These are phyloP conservation scores for Lampris megalopsis DNA, from an alignment of 2,113 vertebrate genomes.

Conservation along the genomic window DNA sequence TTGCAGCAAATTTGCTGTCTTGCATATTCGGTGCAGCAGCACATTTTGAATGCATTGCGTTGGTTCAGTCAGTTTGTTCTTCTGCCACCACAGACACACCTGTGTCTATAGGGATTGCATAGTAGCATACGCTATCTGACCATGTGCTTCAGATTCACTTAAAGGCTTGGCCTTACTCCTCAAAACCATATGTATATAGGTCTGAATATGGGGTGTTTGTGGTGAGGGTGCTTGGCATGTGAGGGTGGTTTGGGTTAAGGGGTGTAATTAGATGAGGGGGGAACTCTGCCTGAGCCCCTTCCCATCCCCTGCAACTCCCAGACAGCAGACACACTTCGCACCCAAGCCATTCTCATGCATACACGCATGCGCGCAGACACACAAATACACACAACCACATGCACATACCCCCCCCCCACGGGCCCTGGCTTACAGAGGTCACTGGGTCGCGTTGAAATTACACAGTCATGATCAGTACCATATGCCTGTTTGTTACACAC, in stretches of 20 bases:
- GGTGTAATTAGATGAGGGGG: conserved; percentile 68
- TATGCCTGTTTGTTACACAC: conserved; percentile 53
- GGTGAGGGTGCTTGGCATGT: conserved; percentile 19
- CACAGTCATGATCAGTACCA: conserved; percentile 69
- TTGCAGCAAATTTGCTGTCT: too few species aligned
- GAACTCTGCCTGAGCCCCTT: conserved; percentile 54
- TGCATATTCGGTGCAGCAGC: not conserved
- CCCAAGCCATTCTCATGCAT: conserved; percentile 40
- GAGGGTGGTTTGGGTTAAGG: not conserved
- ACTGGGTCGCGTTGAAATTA: conserved; percentile 63
- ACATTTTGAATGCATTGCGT: conserved; percentile 11
- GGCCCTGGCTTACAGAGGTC: conserved; percentile 65
- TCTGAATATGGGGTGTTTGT: conserved; percentile 24
- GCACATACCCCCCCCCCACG: conserved; percentile 31
- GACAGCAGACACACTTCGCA: conserved; percentile 63
- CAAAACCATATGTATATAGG: conserved; percentile 11
- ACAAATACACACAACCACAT: conserved; percentile 8
- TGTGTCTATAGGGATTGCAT: conserved; percentile 10
- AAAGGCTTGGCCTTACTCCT: conserved; percentile 5
- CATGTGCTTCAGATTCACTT: conserved; percentile 17
- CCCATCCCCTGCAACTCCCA: conserved; percentile 39
- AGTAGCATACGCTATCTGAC: not conserved
- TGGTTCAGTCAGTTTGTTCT: not conserved
- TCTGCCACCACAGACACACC: conserved; percentile 33
- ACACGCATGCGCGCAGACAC: conserved; percentile 7